Evolutionary conservation across 2,113 vertebrate genomes (phyloP).

Genomic region (Camarhynchus parvulus): DNA sequence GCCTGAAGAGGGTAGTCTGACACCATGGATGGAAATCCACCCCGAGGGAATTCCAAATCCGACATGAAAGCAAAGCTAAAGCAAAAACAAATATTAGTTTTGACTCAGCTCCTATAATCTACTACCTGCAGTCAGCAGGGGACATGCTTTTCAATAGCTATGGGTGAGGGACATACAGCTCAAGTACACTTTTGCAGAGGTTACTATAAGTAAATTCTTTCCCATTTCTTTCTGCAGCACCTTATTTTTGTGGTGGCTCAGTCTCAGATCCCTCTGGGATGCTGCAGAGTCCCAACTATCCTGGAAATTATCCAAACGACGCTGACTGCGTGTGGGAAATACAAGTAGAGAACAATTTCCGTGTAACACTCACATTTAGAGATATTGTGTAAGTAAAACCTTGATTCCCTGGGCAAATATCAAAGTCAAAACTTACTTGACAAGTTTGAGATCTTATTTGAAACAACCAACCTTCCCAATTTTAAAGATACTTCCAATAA

Average conservation of each 20-base stretch:
- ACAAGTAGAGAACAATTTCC: constrained; percentile 64
- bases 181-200: neutral
- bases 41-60: neutral
- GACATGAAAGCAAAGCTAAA: neutral
- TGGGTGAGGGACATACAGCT: accelerated
- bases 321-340: constrained; percentile 75
- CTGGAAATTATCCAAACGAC: constrained; percentile 60
- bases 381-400: constrained; percentile 70
- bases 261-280: constrained; percentile 56
- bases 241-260: constrained; percentile 67
- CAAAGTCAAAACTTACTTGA: neutral
- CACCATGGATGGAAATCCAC: neutral
- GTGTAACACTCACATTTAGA: constrained; percentile 55
- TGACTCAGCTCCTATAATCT: neutral
- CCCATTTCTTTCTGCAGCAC: neutral
- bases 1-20: constrained; percentile 27
- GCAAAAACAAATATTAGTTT: neutral
- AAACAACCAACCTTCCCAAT: neutral
- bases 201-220: neutral
- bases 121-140: neutral
- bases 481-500: neutral
- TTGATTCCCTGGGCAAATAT: neutral
- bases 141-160: neutral
- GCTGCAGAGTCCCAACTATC: constrained; percentile 72
- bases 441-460: neutral